Base-by-base conservation (phyloP, 2,888 invertebrate genomes). In the Atrina japonica region DNA sequence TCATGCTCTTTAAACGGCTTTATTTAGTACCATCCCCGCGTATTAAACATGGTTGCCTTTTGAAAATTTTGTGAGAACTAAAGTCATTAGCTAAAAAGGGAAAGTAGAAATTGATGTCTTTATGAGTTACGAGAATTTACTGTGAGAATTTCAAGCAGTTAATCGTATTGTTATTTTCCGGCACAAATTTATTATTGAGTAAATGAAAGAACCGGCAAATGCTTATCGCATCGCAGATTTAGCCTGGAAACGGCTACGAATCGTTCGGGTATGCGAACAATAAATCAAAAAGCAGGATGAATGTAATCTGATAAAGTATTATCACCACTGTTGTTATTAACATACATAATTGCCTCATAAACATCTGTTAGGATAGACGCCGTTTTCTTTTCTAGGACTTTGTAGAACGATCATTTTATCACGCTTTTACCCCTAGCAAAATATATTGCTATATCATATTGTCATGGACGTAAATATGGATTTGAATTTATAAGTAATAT, bases 91-190 rank as follows among this genome's bases (percentile, higher is more conserved):
- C 45, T 41, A 43, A 43, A 70, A 45, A 64, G 40, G 60, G 60
- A 65, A 66, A 77, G 66, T 61, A 66, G 70, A 64, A 63, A 65
- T 75, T 75, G 73, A 77, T 77, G 61, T 68, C 58, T 77, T 77
- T 75, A 70, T 66, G 68, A 65, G 70, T 41, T 27, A 55, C 66
- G 56, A 60, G 68, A 73, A 77, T 77, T 75, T 77, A 77, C 73
- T 77, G 77, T 75, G 75, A 63, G 75, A 69, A 65, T 60, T 52
- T 55, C 59, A 61, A 56, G 70, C 59, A 77, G 77, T 77, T 73
- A 73, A 77, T 77, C 73, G 75, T 77, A 66, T 61, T 72, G 72
- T 74, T 76, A 78, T 76, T 73, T 66, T 60, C 59, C 56, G 45
- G 27, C 53, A 45, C 35, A 53, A 58, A 70, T 65, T 60, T 70